phyloP scores from a whole-genome alignment of 2,888 invertebrate genomes.

The Antitype chi region DNA sequence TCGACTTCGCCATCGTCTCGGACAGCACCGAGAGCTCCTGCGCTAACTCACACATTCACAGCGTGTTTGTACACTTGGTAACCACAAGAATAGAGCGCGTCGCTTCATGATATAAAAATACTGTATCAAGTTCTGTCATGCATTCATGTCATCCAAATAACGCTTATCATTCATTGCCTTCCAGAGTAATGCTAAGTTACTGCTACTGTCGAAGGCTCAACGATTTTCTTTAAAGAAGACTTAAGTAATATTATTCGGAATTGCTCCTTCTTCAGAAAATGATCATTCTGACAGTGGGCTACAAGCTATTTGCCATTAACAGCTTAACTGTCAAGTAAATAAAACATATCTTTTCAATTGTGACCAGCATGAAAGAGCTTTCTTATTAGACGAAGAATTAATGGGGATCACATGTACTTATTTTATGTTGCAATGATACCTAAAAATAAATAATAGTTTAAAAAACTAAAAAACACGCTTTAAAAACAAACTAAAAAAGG shows the following conservation, averaged over 20 bases:
- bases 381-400: no score
- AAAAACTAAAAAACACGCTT: no score
- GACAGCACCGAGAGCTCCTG: no score
- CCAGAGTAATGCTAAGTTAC: neutral
- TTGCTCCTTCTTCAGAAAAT: neutral
- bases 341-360: no score
- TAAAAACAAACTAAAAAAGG: no score
- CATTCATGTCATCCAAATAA: neutral
- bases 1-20: no score
- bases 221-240: neutral
- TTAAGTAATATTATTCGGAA: neutral
- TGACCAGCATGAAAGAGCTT: no score
- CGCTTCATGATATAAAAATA: no score
- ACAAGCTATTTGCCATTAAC: neutral
- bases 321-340: no score
- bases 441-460: no score
- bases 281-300: neutral
- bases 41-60: neutral
- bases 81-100: neutral
- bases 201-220: neutral
- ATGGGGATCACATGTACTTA: neutral
- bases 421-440: neutral
- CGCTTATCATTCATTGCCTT: neutral
- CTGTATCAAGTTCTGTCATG: neutral
- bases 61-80: neutral